These are phyloP conservation scores for Astropecten irregularis DNA, from an alignment of 53 echinoderm and acorn worm genomes.

Conservation along the genomic window DNA sequence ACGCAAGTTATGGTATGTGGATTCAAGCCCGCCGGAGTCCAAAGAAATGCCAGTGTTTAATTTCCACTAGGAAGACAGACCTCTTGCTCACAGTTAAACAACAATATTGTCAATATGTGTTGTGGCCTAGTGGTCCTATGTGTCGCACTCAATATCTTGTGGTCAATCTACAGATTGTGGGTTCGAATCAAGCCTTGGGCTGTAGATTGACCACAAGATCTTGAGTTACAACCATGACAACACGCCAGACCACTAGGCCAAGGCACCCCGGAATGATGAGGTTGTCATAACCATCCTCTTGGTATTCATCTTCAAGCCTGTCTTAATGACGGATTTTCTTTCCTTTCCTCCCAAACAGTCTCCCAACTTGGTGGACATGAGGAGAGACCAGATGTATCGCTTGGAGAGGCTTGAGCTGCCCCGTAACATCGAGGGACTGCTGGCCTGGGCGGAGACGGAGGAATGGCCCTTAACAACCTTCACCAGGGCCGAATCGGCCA, in stretches of 20 bases:
- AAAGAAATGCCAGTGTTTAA: no score
- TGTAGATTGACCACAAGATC: no score
- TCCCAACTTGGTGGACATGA: conserved; percentile 6
- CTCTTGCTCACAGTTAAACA: not conserved
- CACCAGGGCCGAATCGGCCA: conserved; percentile 21
- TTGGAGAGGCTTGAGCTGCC: conserved; percentile 3
- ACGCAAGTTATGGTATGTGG: conserved; percentile 42
- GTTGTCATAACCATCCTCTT: no score
- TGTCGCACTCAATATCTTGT: no score
- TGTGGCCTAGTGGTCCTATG: no score
- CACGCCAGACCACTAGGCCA: no score
- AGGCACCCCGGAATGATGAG: no score
- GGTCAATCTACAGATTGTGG: no score
- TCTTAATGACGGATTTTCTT: not conserved
- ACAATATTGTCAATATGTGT: not conserved
- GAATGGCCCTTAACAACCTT: conserved; percentile 14
- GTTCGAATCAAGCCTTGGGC: no score
- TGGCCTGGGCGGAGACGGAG: not conserved
- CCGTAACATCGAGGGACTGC: not conserved
- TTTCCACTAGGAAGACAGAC: no score
- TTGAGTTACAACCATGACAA: no score
- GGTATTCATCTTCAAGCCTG: no score
- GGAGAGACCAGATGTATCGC: not conserved
- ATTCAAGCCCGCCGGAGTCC: not conserved
- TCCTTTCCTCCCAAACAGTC: not conserved